Evolutionary conservation across 2,888 invertebrate species (phyloP), one percentile per base, ranked within the genome.

Genomic region (Leucoptera coffeella): DNA sequence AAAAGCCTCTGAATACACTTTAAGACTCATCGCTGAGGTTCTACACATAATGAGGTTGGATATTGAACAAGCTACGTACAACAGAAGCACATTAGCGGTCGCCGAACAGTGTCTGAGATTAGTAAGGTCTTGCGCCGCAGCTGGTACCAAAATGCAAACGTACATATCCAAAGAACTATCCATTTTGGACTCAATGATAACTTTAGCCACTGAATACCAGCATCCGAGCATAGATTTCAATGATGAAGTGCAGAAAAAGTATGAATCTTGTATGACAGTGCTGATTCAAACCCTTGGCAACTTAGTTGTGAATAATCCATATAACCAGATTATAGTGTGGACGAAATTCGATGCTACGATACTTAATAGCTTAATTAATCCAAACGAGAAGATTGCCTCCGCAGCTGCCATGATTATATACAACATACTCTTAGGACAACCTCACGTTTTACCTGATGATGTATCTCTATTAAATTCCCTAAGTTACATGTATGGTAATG

Each of bases 351-450:
- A 67, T 39, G 41, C 62, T 4, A 57, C 57, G 21, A 60, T 74
- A 25, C 38, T 72, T 1, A 69, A 64, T 34, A 53, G 60, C 30
- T 42, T 72, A 12, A 44, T 72, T 9, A 65, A 69, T n/a, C 57
- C 62, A 25, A 64, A 64, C 48, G 62, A 71, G 40, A 69, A 58
- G 43, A 71, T 67, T 21, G 61, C 67, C 7, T 58, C 64, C 0
- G 65, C 65, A 27, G 60, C 74, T 12, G 62, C 78, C 3, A 80
- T 78, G 79, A 77, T 78, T 12, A 60, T 77, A 17, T 80, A 76
- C 40, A 80, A 76, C 37, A 75, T 77, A 29, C 54, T 74, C 19
- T 46, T 73, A 15, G 74, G 67, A 0, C 62, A 61, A 38, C 67
- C 64, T 2, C 58, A 71, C 42, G 61, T 69, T n/a, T 44, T 73